These are phyloP conservation scores for Coleophora deauratella DNA, from an alignment of 2,888 invertebrate species.

Conservation along the genomic window DNA sequence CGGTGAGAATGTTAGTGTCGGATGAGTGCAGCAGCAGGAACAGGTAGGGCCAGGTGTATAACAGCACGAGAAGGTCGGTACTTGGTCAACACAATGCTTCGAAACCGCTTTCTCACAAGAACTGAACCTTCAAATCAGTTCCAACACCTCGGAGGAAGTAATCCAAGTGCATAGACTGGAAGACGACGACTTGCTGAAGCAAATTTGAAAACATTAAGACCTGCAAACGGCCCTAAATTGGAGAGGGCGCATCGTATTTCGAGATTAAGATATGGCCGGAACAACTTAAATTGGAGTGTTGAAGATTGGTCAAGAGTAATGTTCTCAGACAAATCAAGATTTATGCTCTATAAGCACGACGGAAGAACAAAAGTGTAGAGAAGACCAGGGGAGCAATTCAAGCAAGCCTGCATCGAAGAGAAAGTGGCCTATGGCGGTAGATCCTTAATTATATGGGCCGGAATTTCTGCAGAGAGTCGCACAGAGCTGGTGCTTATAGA, in stretches of 20 bases:
- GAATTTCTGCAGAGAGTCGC: constrained; percentile 7
- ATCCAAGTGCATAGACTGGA: constrained; percentile 4
- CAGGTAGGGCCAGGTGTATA: constrained; percentile 6
- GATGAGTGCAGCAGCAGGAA: no score
- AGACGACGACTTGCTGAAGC: constrained; percentile 3
- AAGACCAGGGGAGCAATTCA: constrained; percentile 4
- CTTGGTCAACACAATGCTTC: constrained; percentile 8
- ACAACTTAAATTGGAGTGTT: no score
- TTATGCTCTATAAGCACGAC: constrained; percentile 6
- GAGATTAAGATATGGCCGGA: constrained; percentile 1
- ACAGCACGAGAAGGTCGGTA: constrained; percentile 5
- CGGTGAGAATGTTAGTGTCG: no score
- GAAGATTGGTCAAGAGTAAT: no score
- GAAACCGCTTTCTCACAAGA: constrained; percentile 7
- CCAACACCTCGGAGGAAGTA: constrained; percentile 1
- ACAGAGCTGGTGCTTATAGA: constrained; percentile 9
- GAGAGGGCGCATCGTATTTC: constrained; percentile 3
- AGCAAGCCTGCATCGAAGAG: constrained; percentile 1
- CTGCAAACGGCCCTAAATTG: constrained; percentile 2
- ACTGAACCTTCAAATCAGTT: constrained; percentile 3
- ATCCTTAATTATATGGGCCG: constrained; percentile 4
- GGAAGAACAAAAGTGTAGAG: constrained; percentile 7
- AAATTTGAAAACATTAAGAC: constrained; percentile 1
- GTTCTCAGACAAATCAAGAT: not conserved
- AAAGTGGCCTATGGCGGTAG: constrained; percentile 5